Conservation (phyloP, 2,888 invertebrate genomes). For the Dinocampus coccinellae region DNA sequence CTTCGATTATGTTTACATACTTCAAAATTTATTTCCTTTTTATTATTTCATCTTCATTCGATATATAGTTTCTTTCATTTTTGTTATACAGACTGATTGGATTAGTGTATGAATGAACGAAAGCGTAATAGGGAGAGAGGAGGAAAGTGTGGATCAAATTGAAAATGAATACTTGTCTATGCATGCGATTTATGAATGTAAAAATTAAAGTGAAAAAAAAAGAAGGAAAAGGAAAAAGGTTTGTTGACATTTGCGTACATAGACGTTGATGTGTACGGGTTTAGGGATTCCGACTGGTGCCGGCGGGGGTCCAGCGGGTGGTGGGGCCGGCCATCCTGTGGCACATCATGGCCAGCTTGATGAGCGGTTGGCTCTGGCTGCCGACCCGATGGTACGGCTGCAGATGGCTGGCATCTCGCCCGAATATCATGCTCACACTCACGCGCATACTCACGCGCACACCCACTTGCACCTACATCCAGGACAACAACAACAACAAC, state of each 20-base stretch:
- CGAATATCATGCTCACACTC: constrained; percentile 93
- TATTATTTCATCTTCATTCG: no score
- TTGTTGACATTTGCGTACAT: constrained; percentile 30
- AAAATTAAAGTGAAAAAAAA: not conserved
- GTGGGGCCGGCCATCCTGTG: constrained; percentile 71
- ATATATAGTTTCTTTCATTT: no score
- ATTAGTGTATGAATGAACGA: no score
- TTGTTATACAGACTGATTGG: no score
- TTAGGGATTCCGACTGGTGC: constrained; percentile 68
- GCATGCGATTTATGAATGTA: not conserved
- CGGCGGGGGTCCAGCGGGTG: constrained; percentile 65
- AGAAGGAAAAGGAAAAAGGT: constrained; percentile 21
- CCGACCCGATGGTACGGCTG: constrained; percentile 91
- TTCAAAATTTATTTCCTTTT: no score
- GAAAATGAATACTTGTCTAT: not conserved
- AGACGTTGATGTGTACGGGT: constrained; percentile 54
- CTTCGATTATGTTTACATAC: no score
- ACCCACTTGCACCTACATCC: constrained; percentile 90
- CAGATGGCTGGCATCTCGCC: constrained; percentile 93
- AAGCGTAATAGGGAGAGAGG: not conserved
- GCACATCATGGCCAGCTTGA: constrained; percentile 77
- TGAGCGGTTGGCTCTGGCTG: constrained; percentile 85
- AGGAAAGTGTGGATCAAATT: not conserved
- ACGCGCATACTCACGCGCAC: constrained; percentile 92
- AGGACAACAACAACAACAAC: constrained; percentile 77